Evolutionary conservation across 1,140 invertebrate species (phyloP).

Genomic region (Agrilus planipennis): DNA sequence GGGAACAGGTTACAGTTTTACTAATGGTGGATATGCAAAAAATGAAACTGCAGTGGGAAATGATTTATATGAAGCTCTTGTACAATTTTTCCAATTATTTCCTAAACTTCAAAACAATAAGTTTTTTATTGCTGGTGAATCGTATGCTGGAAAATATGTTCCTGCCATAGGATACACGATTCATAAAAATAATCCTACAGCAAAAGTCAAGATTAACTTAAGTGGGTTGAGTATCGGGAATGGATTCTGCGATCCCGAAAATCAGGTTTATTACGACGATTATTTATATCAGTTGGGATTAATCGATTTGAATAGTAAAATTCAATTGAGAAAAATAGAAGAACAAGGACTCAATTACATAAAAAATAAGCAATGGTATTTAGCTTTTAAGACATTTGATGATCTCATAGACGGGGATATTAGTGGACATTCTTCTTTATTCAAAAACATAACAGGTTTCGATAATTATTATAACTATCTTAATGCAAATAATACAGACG

Average conservation of each 20-base stretch:
- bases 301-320: constrained; percentile 47
- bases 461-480: constrained; percentile 56
- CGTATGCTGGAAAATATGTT: constrained; percentile 78
- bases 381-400: constrained; percentile 56
- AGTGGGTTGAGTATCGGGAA: constrained; percentile 73
- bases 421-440: constrained; percentile 39
- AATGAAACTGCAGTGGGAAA: constrained; percentile 53
- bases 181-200: constrained; percentile 47
- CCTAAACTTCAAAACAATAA: constrained; percentile 52
- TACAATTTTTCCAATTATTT: constrained; percentile 62
- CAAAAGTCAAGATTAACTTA: constrained; percentile 50
- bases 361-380: constrained; percentile 43
- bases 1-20: constrained; percentile 69
- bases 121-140: constrained; percentile 71
- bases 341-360: constrained; percentile 44
- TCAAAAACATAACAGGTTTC: constrained; percentile 56
- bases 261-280: constrained; percentile 61
- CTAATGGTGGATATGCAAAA: constrained; percentile 47
- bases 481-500: constrained; percentile 23
- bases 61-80: constrained; percentile 49
- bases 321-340: constrained; percentile 46
- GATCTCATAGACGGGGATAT: constrained; percentile 45
- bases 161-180: constrained; percentile 65
- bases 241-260: constrained; percentile 65
- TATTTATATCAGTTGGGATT: constrained; percentile 68